Percentiles rank a stretch among this genome's conserved stretches.
phyloP scores from a whole-genome alignment of 2,797 vertebrate species.

The Cirrhinus molitorella region DNA sequence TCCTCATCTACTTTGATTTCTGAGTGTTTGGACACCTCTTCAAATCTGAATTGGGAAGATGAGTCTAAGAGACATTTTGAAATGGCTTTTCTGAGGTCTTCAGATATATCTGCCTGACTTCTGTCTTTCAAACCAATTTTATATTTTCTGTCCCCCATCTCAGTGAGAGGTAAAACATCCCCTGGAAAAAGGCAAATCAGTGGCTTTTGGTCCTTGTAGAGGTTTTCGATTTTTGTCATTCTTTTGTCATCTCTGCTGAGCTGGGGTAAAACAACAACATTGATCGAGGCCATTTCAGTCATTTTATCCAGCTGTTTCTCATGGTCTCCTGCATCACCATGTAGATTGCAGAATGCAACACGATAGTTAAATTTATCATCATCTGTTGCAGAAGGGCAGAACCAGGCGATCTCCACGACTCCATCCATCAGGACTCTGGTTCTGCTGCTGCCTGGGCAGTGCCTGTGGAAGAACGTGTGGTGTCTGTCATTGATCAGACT shows the following conservation, averaged over 20 bases:
- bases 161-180: not conserved
- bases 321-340: not conserved
- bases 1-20: not conserved
- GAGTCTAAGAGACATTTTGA: not conserved
- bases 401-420: too few relatives aligned
- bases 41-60: not conserved
- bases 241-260: not conserved
- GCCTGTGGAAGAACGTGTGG: not conserved
- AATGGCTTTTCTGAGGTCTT: not conserved
- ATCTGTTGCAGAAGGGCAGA: not conserved
- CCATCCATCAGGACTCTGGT: too few relatives aligned
- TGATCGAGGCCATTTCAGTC: not conserved
- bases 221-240: not conserved
- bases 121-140: not conserved
- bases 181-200: not conserved
- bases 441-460: too few relatives aligned
- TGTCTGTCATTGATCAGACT: not conserved
- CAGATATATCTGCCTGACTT: not conserved
- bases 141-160: not conserved
- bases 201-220: not conserved
- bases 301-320: conserved; percentile 2
- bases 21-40: not conserved
- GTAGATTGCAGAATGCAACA: not conserved
- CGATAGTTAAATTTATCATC: not conserved
- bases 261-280: not conserved